phyloP scores from a whole-genome alignment of 2,113 vertebrate genomes.

The Leptosomus discolor region DNA sequence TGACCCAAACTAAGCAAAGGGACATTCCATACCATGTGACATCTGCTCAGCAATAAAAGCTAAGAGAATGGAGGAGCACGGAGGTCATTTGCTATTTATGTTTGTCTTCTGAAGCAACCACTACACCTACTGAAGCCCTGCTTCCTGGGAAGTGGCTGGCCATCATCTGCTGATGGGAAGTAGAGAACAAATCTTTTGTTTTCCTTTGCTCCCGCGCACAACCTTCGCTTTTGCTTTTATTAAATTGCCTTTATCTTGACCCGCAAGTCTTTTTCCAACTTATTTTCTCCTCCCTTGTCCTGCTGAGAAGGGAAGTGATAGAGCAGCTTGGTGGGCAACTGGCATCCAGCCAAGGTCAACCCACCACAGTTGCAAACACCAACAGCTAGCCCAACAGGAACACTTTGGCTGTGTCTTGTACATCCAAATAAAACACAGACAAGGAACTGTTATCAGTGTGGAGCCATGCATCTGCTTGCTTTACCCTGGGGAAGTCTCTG shows the following conservation, averaged over 20 bases:
- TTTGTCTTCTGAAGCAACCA: background rate
- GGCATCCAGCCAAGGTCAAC: background rate
- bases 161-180: background rate
- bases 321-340: background rate
- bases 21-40: background rate
- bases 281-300: background rate
- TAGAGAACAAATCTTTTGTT: background rate
- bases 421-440: background rate
- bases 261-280: background rate
- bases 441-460: background rate
- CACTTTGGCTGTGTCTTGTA: background rate
- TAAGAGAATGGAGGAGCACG: no score
- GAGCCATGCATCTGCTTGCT: background rate
- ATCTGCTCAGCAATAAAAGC: no score
- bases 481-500: background rate
- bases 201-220: background rate
- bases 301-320: background rate
- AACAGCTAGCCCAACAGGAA: background rate
- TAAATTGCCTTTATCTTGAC: background rate
- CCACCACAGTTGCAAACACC: background rate
- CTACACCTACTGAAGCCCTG: background rate
- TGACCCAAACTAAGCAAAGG: background rate
- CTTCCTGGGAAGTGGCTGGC: background rate
- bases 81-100: background rate
- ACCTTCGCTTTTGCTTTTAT: background rate